Percentiles rank a stretch among this genome's conserved stretches.
These are phyloP conservation scores for Pogonus chalceus DNA, from an alignment of 1,140 invertebrate genomes.

Conservation along the genomic window DNA sequence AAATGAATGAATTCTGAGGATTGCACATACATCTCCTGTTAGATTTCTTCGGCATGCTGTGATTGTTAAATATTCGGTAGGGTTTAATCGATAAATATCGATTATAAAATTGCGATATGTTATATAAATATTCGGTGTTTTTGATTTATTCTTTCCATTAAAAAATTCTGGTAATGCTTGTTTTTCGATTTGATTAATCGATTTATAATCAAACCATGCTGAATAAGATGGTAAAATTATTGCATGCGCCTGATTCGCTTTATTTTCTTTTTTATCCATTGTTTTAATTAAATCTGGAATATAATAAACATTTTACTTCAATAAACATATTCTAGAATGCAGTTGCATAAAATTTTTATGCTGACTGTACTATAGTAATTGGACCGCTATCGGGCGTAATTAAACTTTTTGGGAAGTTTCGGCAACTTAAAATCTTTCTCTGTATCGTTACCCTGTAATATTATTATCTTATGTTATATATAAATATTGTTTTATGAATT, in stretches of 20 bases:
- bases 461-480: too few relatives aligned
- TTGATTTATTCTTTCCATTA: slow-evolving; percentile 96
- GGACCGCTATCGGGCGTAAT: too few relatives aligned
- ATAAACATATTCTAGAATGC: too few relatives aligned
- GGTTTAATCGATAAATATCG: slow-evolving; percentile 97
- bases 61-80: slow-evolving; percentile 96
- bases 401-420: too few relatives aligned
- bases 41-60: slow-evolving; percentile 96
- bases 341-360: too few relatives aligned
- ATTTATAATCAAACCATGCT: slow-evolving; percentile 99
- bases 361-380: too few relatives aligned
- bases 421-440: too few relatives aligned
- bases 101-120: slow-evolving; percentile 99
- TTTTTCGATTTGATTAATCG: slow-evolving; percentile 93
- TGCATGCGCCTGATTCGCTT: slow-evolving; percentile 97
- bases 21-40: slow-evolving; percentile 97
- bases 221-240: slow-evolving; percentile 98
- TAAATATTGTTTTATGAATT: too few relatives aligned
- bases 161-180: slow-evolving; percentile 96
- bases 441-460: too few relatives aligned
- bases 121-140: slow-evolving; percentile 96
- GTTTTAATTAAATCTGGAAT: slow-evolving; percentile 46
- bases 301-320: slow-evolving; percentile 44
- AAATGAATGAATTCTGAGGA: slow-evolving; percentile 98
- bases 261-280: slow-evolving; percentile 84